phyloP scores from a whole-genome alignment of 2,888 invertebrate genomes.

The Parasteatoda lunata region DNA sequence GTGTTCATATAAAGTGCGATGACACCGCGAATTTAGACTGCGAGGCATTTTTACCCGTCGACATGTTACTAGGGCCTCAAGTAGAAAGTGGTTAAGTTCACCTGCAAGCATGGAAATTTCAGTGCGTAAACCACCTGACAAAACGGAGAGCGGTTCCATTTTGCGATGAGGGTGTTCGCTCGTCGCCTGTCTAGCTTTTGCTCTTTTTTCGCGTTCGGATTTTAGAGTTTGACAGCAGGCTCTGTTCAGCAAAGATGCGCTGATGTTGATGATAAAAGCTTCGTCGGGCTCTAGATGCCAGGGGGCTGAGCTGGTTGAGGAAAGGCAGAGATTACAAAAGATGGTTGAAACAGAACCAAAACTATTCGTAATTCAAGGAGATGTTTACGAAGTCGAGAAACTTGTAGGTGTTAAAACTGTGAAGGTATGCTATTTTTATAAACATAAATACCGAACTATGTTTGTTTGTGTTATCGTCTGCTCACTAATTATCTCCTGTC shows the following conservation, averaged over 20 bases:
- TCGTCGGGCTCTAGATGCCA: constrained; percentile 19
- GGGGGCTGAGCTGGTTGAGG: constrained; percentile 25
- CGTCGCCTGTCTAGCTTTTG: constrained; percentile 7
- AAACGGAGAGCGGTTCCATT: constrained; percentile 37
- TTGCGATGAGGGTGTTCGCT: constrained; percentile 4
- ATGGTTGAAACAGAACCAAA: constrained; percentile 53
- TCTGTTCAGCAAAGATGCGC: constrained; percentile 43
- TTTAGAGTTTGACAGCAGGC: constrained; percentile 21
- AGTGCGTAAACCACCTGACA: constrained; percentile 48
- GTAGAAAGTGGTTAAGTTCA: constrained; percentile 11
- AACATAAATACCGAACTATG: background rate
- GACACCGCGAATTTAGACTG: constrained; percentile 18
- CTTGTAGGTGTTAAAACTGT: constrained; percentile 68
- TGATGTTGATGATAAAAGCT: constrained; percentile 54
- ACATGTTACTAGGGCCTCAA: constrained; percentile 11
- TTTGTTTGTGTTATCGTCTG: background rate
- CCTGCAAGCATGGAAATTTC: constrained; percentile 51
- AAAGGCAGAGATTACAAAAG: constrained; percentile 11
- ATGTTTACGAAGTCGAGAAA: constrained; percentile 70
- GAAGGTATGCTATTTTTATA: constrained; percentile 53
- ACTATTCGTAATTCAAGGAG: constrained; percentile 62
- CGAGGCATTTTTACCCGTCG: constrained; percentile 35
- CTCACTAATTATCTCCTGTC: too few relatives aligned
- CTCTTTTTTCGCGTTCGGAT: constrained; percentile 41
- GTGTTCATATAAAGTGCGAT: constrained; percentile 6